Evolutionary conservation across 2,797 vertebrate species (phyloP), one percentile per base, ranked within the genome.

Genomic region (Etheostoma nigrum): DNA sequence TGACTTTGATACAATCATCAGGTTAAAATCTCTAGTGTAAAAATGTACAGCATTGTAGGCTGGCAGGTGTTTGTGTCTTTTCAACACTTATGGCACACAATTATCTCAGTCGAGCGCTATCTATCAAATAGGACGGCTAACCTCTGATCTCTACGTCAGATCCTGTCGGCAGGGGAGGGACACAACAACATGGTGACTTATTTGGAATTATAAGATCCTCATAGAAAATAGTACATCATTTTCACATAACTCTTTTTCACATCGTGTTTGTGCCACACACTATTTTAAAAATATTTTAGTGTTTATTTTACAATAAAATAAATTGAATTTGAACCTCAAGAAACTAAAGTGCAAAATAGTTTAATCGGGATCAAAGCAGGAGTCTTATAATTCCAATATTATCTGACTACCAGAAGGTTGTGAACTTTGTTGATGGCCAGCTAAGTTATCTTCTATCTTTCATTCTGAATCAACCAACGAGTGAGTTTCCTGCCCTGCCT

Each of bases 1-100:
- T 57, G 88, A 88, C 79, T 85, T 86, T 10, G 72, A 92, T 91
- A 92, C 92, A 93, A 92, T 92, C 90, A 91, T 92, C 84, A 73
- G 82, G 85, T 92, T 88, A 87, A 88, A 90, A 89, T 89, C 82
- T 90, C 72, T 89, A 86, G 83, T 86, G 89, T 91, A 91, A 89
- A 91, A 91, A 90, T 86, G 68, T 90, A 84, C 88, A 87, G 78
- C 86, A 88, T 88, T 44, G 18, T 83, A 90, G 90, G 91, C 90
- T 91, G 90, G 90, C 86, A 90, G 89, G 83, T 87, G 81, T 86
- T 78, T 73, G 85, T 74, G 82, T 81, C 74, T 79, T 84, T 72
- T 75, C 25, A 78, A 89, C 89, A 86, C 80, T 78, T 82, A 69
- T 87, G 89, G 86, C 78, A 89, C 84, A 85, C 78, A 76, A 76